These are phyloP conservation scores for Geotrupes spiniger DNA, from an alignment of 2,888 invertebrate species.

Conservation along the genomic window DNA sequence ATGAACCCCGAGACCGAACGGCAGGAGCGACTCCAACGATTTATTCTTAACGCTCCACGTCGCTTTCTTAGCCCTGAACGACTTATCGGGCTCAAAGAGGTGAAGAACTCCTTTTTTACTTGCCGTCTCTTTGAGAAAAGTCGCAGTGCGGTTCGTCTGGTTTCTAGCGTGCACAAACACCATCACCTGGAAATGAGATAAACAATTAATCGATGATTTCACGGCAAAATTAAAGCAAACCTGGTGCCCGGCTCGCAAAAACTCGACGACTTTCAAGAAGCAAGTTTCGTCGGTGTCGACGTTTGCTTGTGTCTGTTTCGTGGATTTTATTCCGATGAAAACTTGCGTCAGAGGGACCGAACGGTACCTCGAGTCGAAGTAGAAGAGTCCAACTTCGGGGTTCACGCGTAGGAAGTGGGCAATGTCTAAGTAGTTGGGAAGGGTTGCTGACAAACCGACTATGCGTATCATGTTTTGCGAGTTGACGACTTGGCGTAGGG, in stretches of 20 bases:
- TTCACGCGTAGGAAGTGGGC: constrained; percentile 93
- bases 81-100: constrained; percentile 66
- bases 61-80: constrained; percentile 67
- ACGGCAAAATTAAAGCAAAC: constrained; percentile 38
- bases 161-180: constrained; percentile 98
- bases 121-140: constrained; percentile 78
- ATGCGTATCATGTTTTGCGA: constrained; percentile 95
- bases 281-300: constrained; percentile 88
- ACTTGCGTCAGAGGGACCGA: constrained; percentile 93
- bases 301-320: constrained; percentile 48
- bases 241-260: constrained; percentile 88
- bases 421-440: constrained; percentile 97
- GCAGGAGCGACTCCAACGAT: constrained; percentile 78
- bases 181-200: constrained; percentile 61
- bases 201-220: not conserved
- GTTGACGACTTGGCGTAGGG: constrained; percentile 86
- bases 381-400: constrained; percentile 86
- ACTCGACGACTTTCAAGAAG: constrained; percentile 85
- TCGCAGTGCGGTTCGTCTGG: constrained; percentile 89
- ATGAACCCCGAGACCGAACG: constrained; percentile 88
- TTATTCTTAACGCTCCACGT: constrained; percentile 76
- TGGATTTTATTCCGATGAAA: constrained; percentile 61
- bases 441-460: constrained; percentile 93
- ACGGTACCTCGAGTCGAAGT: constrained; percentile 89
- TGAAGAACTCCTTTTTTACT: constrained; percentile 69